Evolutionary conservation across 2,797 vertebrate genomes (phyloP), one percentile per base, ranked within the genome.

Genomic region (Austrolebias charrua): DNA sequence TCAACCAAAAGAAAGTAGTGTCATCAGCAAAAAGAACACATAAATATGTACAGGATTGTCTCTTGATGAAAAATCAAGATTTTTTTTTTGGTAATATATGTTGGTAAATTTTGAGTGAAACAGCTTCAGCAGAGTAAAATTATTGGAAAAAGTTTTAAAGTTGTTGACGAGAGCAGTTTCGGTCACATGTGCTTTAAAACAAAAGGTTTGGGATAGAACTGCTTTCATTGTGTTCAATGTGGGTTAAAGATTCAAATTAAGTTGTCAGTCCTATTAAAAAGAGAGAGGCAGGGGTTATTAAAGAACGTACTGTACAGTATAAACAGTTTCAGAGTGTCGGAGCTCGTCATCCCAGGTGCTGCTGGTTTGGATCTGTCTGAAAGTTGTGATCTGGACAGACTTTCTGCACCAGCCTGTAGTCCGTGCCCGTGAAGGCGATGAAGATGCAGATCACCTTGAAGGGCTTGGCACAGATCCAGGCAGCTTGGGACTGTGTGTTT

Each of bases 391-490:
- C 96, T 1, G 96, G 97, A 65, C 97, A 99, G 73, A 99, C 94
- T 77, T 98, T 98, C 90, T 98, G 97, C 78, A 98, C 95, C 85
- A 98, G 93, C 91, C 96, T 96, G 91, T 99, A 99, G 83, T 99
- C 95, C 14, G 95, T 94, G 71, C 97, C 96, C 68, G 95, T 95
- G 92, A 99, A 99, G 72, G 95, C 95, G 66, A 98, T 95, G 87
- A 98, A 98, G 89, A 99, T 96, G 85, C 97, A 99, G 83, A 99
- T 98, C 80, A 99, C 96, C 85, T 98, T 98, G 81, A 98, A 98
- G 61, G 96, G 97, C 68, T 99, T 99, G 86, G 95, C 94, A 2
- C 97, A 99, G 48, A 98, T 95, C 97, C 97, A 99, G 69, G 96
- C 95, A 0, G 95, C 95, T 14, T 97, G 96, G 71, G 95, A 96